phyloP scores from a whole-genome alignment of 2,888 invertebrate species.

The Lasioglossum marginatum region DNA sequence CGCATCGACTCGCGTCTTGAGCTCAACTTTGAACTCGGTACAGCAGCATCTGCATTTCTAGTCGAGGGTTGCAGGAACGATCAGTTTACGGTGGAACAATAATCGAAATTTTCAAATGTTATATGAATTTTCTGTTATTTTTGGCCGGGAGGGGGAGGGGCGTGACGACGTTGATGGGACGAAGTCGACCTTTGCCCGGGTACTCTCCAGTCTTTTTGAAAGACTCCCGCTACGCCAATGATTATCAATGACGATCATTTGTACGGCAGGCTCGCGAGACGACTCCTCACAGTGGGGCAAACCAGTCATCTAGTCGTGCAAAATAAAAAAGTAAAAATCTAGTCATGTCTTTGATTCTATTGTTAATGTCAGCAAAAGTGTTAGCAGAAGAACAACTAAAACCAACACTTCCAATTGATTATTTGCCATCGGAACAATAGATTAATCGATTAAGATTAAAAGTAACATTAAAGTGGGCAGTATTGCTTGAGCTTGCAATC shows the following conservation, averaged over 20 bases:
- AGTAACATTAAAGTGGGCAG: no score
- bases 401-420: background rate
- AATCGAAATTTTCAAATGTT: background rate
- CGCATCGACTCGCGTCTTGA: background rate
- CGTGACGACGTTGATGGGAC: background rate
- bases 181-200: background rate
- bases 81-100: background rate
- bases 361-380: no score
- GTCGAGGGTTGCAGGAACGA: background rate
- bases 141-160: background rate
- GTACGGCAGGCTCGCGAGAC: conserved; percentile 21
- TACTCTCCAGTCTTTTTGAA: background rate
- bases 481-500: background rate
- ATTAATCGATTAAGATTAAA: background rate
- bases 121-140: background rate
- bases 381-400: no score
- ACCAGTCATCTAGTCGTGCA: no score
- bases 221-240: conserved; percentile 68
- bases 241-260: conserved; percentile 66
- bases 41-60: background rate
- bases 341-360: no score
- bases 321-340: no score
- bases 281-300: background rate
- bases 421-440: background rate
- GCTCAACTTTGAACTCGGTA: background rate